A percentile compares a stretch with the other conserved stretches of the same genome.
Evolutionary conservation across 2,113 vertebrate species (phyloP).

Genomic region (Xerus inauris): DNA sequence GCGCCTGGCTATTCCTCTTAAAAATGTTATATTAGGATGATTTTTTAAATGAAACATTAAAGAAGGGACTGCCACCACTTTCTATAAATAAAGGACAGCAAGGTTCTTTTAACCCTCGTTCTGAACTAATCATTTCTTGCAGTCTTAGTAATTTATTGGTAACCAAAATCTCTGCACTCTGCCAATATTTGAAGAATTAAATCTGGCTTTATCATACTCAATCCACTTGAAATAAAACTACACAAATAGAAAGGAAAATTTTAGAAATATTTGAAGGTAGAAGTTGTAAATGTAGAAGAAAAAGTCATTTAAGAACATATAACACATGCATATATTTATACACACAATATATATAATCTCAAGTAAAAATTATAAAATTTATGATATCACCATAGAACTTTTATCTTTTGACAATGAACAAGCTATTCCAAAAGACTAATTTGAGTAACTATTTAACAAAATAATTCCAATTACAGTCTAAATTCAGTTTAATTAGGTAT

Average conservation of each 20-base stretch:
- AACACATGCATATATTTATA: not conserved
- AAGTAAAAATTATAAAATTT: conserved; percentile 1
- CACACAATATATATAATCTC: not conserved
- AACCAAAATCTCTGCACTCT: conserved; percentile 1
- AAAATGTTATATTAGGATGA: not conserved
- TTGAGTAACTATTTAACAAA: conserved; percentile 33
- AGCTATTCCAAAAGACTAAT: conserved; percentile 28
- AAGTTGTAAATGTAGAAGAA: not conserved
- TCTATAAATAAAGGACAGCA: conserved; percentile 13
- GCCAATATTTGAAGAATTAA: conserved; percentile 42
- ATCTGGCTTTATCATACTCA: conserved; percentile 37
- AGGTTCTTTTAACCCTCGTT: conserved; percentile 33
- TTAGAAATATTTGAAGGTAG: not conserved
- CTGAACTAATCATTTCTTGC: conserved; percentile 1
- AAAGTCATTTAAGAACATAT: not conserved
- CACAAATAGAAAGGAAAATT: not conserved
- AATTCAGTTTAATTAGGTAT: conserved; percentile 20
- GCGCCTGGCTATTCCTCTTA: conserved; percentile 40
- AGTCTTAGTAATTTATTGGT: conserved; percentile 38
- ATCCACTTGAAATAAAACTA: conserved; percentile 24
- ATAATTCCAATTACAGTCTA: conserved; percentile 25
- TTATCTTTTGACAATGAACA: conserved; percentile 48
- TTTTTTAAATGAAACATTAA: conserved; percentile 29
- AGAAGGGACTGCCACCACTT: not conserved
- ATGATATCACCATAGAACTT: not conserved